Base-by-base conservation (phyloP, 2,888 invertebrate species). In the Adela reaumurella region DNA sequence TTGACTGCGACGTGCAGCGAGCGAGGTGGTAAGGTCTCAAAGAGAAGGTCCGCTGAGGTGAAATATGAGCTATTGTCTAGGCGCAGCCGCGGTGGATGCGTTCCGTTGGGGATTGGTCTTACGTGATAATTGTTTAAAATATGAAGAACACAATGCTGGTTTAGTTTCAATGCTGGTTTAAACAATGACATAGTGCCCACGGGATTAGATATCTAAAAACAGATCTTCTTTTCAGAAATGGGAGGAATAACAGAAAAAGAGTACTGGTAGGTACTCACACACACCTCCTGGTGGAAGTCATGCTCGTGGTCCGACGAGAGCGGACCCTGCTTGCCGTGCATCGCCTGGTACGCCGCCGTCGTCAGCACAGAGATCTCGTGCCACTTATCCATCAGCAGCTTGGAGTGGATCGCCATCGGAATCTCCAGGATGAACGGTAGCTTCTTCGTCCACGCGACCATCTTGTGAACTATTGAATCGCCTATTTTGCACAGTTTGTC, bases 381-480 rank as follows among this genome's bases (percentile, higher is more conserved):
- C 98, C 98, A 98, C 76, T 97, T 95, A 78, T 95, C 94, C 65
- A 97, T 97, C 63, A 98, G 82, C 59, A 98, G 83, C 78, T 94
- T 90, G 55, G 97, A 97, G 74, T 95, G 96, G 58, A 94, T 92
- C 77, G 96, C 94, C 62, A 97, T 93, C 48, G 97, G 97, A 59
- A 98, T 87, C 77, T 97, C 95, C 72, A 90, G 83, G 72, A 97
- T 98, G 79, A 98, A 98, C 51, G 98, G 97, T 73, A 98, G 81
- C 77, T 95, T 88, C 76, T 97, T 97, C 62, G 97, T 97, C 98
- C 98, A 98, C 74, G 96, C 95, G 57, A 98, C 97, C 81, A 98
- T 86, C 80, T 97, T 96, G 81, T 94, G 94, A 51, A 98, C 97
- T 63, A 98, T 97, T 57, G 95, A 96, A 81, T 98, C 97, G 48